A percentile compares a stretch with the other conserved stretches of the same genome.
phyloP scores from a whole-genome alignment of 1,140 invertebrate species.

The Holcopasites calliopsidis region DNA sequence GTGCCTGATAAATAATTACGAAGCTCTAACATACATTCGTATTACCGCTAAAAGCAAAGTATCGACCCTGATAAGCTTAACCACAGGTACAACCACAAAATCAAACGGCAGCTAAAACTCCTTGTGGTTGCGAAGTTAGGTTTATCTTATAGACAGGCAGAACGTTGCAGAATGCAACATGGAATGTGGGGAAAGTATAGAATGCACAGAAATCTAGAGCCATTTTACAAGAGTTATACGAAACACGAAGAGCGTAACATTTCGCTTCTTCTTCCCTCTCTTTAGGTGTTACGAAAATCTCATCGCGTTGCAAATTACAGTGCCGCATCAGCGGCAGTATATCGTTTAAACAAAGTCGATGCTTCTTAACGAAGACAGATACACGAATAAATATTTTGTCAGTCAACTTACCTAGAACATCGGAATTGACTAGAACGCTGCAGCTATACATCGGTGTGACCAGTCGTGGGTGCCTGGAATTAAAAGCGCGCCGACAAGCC shows the following conservation, averaged over 20 bases:
- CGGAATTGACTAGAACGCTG: constrained; percentile 94
- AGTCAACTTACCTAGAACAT: constrained; percentile 91
- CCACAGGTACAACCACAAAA: neutral
- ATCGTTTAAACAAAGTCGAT: no score
- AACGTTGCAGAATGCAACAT: neutral
- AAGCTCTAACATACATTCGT: neutral
- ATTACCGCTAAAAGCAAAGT: neutral
- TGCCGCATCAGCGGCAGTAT: no score
- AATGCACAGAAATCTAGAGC: no score
- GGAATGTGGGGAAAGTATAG: neutral
- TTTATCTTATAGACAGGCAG: neutral
- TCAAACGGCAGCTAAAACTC: neutral
- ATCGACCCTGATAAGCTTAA: neutral
- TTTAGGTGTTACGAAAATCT: no score
- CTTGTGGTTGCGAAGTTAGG: neutral
- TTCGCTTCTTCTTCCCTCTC: no score
- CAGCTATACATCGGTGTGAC: constrained; percentile 99
- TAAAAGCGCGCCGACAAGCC: constrained; percentile 92
- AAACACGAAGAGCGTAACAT: no score
- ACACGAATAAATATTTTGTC: neutral
- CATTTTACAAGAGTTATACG: no score
- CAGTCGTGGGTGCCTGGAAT: constrained; percentile 92
- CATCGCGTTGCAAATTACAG: no score
- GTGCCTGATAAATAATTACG: no score
- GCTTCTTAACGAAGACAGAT: no score